Evolutionary conservation across 2,797 vertebrate genomes (phyloP), one percentile per base, ranked within the genome.

Genomic region (Pempheris klunzingeri): DNA sequence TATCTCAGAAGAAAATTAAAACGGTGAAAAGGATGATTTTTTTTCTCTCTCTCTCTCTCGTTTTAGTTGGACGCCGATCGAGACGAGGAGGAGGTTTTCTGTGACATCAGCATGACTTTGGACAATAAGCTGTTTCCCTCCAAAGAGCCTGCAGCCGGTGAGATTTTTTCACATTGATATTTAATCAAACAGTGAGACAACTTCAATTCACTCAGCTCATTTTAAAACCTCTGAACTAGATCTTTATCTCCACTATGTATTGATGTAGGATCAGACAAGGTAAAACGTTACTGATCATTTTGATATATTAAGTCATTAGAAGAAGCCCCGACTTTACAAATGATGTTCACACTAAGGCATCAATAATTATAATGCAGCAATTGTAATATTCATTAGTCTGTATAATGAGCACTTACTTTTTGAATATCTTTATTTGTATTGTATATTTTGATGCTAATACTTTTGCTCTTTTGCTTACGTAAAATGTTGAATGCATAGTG

Each of bases 81-180:
- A 75, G 96, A 98, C 0, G 98, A 99, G 80, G 98, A 99, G 82
- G 97, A 99, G 70, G 96, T 99, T 24, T 99, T 99, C 93, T 94
- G 83, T 88, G 97, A 99, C 92, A 99, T 99, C 94, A 96, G 97
- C 66, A 79, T 93, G 68, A 97, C 97, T 5, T 92, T 99, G 78
- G 97, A 99, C 95, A 99, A 90, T 94, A 99, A 97, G 88, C 83
- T 99, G 20, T 98, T 97, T 91, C 94, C 96, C 66, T 96, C 96
- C 86, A 96, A 95, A 88, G 96, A 98, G 57, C 92, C 94, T 7
- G 90, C 94, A 49, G 95, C 96, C 76, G 97, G 98, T 99, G 93
- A 96, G 95, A 77, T n/a, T 32, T 4, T 32, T 32, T 32, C 30
- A 32, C 6, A 32, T 32, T 32, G 6, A 32, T 5, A 8, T 41